Evolutionary conservation across 2,797 vertebrate species (phyloP).

Genomic region (Cheirogaleus major): DNA sequence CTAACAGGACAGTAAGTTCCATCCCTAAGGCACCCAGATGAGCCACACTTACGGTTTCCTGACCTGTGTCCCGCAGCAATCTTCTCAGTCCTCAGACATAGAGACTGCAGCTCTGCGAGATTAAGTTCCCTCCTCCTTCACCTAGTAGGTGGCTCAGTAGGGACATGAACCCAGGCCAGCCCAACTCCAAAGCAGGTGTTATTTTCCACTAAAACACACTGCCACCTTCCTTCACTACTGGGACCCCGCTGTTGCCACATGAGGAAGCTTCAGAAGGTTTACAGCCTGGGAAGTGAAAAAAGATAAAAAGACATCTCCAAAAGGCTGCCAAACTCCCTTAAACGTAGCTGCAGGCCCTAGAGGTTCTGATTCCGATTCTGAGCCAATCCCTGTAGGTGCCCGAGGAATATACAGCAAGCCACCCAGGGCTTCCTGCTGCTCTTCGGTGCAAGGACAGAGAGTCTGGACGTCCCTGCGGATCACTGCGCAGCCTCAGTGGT

Average conservation of each 20-base stretch:
- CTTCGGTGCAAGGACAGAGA: not conserved
- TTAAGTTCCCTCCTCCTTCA: not conserved
- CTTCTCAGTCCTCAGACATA: not conserved
- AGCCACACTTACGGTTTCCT: not conserved
- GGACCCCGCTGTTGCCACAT: not conserved
- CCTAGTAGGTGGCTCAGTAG: not conserved
- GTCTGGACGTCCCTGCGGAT: not conserved
- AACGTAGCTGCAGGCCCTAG: not conserved
- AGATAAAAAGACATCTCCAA: not conserved
- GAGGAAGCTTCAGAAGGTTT: not conserved
- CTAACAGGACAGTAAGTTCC: not conserved
- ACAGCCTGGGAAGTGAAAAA: not conserved
- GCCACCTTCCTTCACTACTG: not conserved
- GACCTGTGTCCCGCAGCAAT: not conserved
- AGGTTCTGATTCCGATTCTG: not conserved
- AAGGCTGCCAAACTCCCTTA: not conserved
- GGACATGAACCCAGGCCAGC: not conserved
- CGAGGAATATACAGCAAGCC: not conserved
- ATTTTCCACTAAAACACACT: not conserved
- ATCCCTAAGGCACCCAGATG: not conserved
- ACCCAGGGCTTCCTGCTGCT: not conserved
- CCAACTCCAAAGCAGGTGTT: not conserved
- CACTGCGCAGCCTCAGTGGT: not conserved
- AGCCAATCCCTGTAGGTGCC: not conserved
- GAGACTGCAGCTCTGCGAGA: too few relatives aligned